Evolutionary conservation across 2,888 invertebrate species (phyloP), one percentile per base, ranked within the genome.

Genomic region (Saturnia japonica): DNA sequence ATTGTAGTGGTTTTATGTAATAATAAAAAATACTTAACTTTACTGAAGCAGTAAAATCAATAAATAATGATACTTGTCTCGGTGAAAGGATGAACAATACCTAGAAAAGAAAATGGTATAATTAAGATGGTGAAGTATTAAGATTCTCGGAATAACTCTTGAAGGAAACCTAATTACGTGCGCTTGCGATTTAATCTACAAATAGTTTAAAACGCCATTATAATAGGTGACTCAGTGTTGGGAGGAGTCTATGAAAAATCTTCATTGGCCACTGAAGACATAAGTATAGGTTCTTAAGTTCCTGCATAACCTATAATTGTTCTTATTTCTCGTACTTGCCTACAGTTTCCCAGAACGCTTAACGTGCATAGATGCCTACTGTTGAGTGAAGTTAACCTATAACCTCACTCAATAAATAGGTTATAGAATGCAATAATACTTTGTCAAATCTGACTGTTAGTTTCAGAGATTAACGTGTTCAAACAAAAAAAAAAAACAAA

Each of bases 21-120:
- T 60, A 28, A 28, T 28, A 60, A 28, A 28, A 25, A 25, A 12
- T 60, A 60, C 57, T 60, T 19, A 60, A 28, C 57, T 28, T 28
- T 28, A 60, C 28, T 60, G 28, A 60, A 60, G 57, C 19, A 12
- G 54, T 54, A 22, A 9, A 8, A 54, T 54, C 22, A 54, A 14
- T 60, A 22, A 54, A 25, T 57, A 28, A 14, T 25, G 14, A 14
- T 25, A 16, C 16, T 60, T 28, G 28, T 28, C 57, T 60, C 57
- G 6, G 57, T 28, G 14, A 14, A 6, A 28, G 14, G 57, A 14
- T 22, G 54, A 54, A 54, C 54, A 54, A 14, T 60, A 28, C 57
- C 57, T 60, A 14, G 57, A 60, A 60, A 60, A 60, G 57, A 60
- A 60, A 60, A 60, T 14, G 12, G 14, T 60, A 60, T 22, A 60